Conservation (phyloP, 1,140 invertebrate species). For the Drosophila athabasca region DNA sequence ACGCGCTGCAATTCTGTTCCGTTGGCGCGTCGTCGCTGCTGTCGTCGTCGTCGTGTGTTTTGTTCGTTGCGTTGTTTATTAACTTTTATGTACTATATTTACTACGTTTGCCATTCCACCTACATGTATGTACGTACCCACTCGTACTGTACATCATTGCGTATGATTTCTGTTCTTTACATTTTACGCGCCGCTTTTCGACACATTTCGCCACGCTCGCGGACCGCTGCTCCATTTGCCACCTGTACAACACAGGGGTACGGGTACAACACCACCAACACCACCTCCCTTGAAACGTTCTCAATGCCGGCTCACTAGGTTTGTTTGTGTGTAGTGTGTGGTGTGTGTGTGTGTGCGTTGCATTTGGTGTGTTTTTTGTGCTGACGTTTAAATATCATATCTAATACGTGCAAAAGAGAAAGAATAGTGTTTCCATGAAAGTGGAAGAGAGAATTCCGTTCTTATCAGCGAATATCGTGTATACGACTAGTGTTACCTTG, state of each 20-base stretch:
- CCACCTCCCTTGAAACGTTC: slow-evolving; percentile 5
- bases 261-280: slow-evolving; percentile 5
- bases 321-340: slow-evolving; percentile 1
- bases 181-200: slow-evolving; percentile 52
- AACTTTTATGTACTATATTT: slow-evolving; percentile 66
- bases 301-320: slow-evolving; percentile 33
- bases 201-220: too few relatives aligned
- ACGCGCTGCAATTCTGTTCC: slow-evolving; percentile 37
- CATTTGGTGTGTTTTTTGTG: slow-evolving; percentile 33
- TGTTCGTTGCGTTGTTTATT: slow-evolving; percentile 76
- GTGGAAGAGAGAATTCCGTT: slow-evolving; percentile 22
- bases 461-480: slow-evolving; percentile 50
- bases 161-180: slow-evolving; percentile 60
- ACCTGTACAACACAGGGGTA: slow-evolving; percentile 59
- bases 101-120: slow-evolving; percentile 54
- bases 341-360: slow-evolving; percentile 4
- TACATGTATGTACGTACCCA: slow-evolving; percentile 19
- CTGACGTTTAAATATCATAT: slow-evolving; percentile 44
- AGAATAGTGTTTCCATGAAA: slow-evolving; percentile 1
- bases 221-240: slow-evolving; percentile 39
- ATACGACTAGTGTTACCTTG: slow-evolving; percentile 70
- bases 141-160: slow-evolving; percentile 36
- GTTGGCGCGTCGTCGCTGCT: slow-evolving; percentile 40
- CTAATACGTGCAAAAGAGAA: slow-evolving; percentile 12
- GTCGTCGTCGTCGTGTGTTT: slow-evolving; percentile 46